phyloP scores from a whole-genome alignment of 2,113 vertebrate species.

The Stegastes partitus region DNA sequence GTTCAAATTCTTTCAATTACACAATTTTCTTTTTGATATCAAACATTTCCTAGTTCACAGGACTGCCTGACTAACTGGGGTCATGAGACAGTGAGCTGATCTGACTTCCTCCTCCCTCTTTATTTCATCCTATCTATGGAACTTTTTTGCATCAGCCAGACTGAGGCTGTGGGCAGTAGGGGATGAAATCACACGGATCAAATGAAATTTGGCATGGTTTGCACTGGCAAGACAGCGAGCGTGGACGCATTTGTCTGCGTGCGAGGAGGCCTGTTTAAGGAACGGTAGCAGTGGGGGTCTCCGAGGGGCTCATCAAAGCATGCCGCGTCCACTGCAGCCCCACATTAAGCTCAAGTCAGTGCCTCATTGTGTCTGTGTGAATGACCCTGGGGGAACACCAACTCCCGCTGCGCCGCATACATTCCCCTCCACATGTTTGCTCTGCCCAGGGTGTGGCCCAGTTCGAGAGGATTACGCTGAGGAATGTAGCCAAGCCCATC shows the following conservation, averaged over 20 bases:
- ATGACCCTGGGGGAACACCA: constrained; percentile 66
- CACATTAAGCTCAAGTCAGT: constrained; percentile 67
- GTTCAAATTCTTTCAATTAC: background rate
- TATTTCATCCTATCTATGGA: constrained; percentile 15
- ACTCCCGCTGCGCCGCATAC: constrained; percentile 49
- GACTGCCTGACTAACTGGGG: background rate
- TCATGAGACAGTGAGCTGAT: constrained; percentile 22
- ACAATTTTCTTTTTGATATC: background rate
- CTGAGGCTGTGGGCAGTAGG: background rate
- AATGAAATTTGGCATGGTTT: constrained; percentile 66
- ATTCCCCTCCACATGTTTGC: constrained; percentile 79
- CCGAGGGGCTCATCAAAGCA: constrained; percentile 68
- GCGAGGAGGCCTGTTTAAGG: constrained; percentile 41
- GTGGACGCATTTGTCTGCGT: constrained; percentile 24
- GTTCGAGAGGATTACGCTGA: constrained; percentile 75
- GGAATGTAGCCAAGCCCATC: constrained; percentile 77
- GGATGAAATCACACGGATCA: constrained; percentile 69
- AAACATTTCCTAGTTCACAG: background rate
- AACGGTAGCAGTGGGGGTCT: constrained; percentile 37
- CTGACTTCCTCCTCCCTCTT: constrained; percentile 2
- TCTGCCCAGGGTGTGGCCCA: constrained; percentile 78
- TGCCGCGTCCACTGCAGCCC: constrained; percentile 33
- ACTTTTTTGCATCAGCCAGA: constrained; percentile 19
- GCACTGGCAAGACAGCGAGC: constrained; percentile 28
- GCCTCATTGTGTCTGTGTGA: constrained; percentile 74